These are phyloP conservation scores for Limnephilus lunatus DNA, from an alignment of 2,888 invertebrate species.

Conservation along the genomic window DNA sequence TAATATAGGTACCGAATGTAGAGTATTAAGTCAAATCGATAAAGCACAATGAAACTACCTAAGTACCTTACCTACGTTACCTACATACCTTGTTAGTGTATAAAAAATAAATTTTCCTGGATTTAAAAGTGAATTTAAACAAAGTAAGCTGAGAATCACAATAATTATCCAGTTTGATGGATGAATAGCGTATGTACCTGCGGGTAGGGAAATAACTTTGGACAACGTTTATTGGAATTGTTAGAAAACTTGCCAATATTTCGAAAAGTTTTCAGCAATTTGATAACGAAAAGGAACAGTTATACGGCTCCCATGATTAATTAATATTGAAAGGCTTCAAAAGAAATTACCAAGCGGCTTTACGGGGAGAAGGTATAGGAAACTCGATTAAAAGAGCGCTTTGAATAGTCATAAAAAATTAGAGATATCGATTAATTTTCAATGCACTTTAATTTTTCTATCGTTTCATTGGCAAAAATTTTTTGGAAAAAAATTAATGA, in stretches of 20 bases:
- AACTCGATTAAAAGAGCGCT: not conserved
- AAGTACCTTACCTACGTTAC: too few relatives aligned
- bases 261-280: constrained; percentile 62
- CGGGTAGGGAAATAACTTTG: constrained; percentile 45
- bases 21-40: too few relatives aligned
- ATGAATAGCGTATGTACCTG: constrained; percentile 34
- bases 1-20: too few relatives aligned
- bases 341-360: not conserved
- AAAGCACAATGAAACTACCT: too few relatives aligned
- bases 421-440: not conserved
- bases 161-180: constrained; percentile 43
- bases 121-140: not conserved
- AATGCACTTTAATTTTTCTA: not conserved
- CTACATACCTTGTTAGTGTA: too few relatives aligned
- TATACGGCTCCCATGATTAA: constrained; percentile 57
- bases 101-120: not conserved
- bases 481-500: not conserved
- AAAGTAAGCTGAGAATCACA: constrained; percentile 47
- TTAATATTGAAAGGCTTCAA: constrained; percentile 48
- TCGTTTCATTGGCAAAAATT: not conserved
- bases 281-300: constrained; percentile 58
- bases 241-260: constrained; percentile 58
- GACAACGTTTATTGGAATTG: constrained; percentile 63
- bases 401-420: not conserved
- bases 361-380: not conserved